These are phyloP conservation scores for Papilio polyxenes DNA, from an alignment of 1,140 invertebrate species.

Conservation along the genomic window DNA sequence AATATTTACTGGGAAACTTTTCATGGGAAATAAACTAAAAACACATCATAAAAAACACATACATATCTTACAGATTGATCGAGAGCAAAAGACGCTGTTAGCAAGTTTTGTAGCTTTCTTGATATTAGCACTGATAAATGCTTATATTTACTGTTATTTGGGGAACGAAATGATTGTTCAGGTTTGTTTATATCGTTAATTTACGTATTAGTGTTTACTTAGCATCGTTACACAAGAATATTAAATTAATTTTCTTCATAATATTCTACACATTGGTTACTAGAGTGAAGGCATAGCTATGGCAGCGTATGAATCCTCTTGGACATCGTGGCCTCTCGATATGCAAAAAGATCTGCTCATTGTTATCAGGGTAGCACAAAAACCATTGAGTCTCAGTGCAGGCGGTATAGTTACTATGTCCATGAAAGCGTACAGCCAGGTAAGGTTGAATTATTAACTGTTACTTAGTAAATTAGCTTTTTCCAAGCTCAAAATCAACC, in stretches of 20 bases:
- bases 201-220: background rate
- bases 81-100: conserved; percentile 60
- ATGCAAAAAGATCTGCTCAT: conserved; percentile 65
- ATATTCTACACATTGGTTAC: background rate
- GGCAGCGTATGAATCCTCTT: conserved; percentile 65
- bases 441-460: conserved; percentile 38
- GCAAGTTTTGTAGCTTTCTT: conserved; percentile 63
- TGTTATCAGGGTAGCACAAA: conserved; percentile 62
- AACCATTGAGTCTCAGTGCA: conserved; percentile 58
- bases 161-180: conserved; percentile 67
- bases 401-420: conserved; percentile 65
- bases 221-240: background rate
- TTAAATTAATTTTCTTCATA: background rate
- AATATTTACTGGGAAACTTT: conserved; percentile 13
- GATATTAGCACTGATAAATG: conserved; percentile 59
- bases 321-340: conserved; percentile 68
- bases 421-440: conserved; percentile 67
- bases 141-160: conserved; percentile 70
- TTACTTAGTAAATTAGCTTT: background rate
- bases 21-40: conserved; percentile 13
- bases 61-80: conserved; percentile 54
- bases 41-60: too few species aligned
- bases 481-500: background rate
- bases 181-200: conserved; percentile 50
- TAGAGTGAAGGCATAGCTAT: conserved; percentile 67